Conservation (phyloP, 2,888 invertebrate species). For the Archips xylosteana region DNA sequence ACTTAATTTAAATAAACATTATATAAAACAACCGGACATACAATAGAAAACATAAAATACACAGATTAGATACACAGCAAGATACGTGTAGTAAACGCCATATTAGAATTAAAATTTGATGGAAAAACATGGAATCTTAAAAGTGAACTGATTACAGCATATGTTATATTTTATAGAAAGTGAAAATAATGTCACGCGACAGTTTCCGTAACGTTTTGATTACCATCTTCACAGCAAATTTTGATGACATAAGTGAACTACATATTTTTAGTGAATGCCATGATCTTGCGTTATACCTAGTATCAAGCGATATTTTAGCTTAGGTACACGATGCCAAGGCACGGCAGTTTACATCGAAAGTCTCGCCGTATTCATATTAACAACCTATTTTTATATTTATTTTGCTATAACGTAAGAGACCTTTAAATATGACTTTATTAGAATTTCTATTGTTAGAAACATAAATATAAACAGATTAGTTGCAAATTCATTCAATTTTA, state of each 20-base stretch:
- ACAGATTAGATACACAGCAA: not conserved
- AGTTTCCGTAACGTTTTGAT: conserved; percentile 35
- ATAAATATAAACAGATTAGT: too few species aligned
- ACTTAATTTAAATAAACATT: too few species aligned
- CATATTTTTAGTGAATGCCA: conserved; percentile 15
- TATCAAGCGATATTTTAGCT: not conserved
- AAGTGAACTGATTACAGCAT: conserved; percentile 5
- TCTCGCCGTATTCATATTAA: too few species aligned
- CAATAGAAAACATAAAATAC: too few species aligned
- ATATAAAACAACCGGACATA: too few species aligned
- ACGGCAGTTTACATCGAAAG: too few species aligned
- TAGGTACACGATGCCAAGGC: not conserved
- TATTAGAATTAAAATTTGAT: not conserved
- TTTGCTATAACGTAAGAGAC: too few species aligned
- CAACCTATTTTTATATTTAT: too few species aligned
- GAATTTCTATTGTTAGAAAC: too few species aligned
- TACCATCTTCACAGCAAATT: conserved; percentile 34
- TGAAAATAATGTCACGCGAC: conserved; percentile 38
- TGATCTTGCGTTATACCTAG: not conserved
- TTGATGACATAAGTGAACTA: conserved; percentile 30
- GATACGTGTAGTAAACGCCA: not conserved
- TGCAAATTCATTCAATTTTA: too few species aligned
- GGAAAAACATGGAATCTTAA: not conserved
- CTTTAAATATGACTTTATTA: too few species aligned
- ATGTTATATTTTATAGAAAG: conserved; percentile 34